Percentiles rank a stretch among this genome's conserved stretches.
These are phyloP conservation scores for Chrysolina haemoptera DNA, from an alignment of 2,888 invertebrate species.

Conservation along the genomic window DNA sequence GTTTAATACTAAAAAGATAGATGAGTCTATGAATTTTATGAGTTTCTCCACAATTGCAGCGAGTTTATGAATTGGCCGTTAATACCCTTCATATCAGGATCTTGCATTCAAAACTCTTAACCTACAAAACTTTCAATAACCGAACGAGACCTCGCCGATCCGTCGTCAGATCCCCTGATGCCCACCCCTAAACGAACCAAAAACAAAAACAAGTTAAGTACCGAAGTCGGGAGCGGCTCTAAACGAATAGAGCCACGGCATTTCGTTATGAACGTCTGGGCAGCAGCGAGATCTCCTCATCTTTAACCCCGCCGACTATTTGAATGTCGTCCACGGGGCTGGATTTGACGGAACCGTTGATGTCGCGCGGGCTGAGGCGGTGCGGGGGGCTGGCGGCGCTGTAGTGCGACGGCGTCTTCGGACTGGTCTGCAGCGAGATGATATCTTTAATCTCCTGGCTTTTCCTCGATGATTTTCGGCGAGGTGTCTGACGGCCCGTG, in stretches of 20 bases:
- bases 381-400: slow-evolving; percentile 62
- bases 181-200: slow-evolving; percentile 1
- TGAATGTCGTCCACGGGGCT: slow-evolving; percentile 58
- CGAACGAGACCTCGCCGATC: neutral
- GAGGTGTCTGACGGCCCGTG: slow-evolving; percentile 64
- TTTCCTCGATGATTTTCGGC: slow-evolving; percentile 59
- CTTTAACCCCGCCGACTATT: slow-evolving; percentile 46
- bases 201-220: slow-evolving; percentile 35
- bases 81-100: too few relatives aligned
- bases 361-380: slow-evolving; percentile 57
- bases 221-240: slow-evolving; percentile 34
- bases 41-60: too few relatives aligned
- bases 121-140: neutral
- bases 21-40: too few relatives aligned
- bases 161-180: neutral
- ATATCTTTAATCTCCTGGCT: slow-evolving; percentile 44
- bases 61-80: too few relatives aligned
- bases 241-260: slow-evolving; percentile 45
- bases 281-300: slow-evolving; percentile 65
- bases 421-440: slow-evolving; percentile 49
- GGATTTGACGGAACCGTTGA: slow-evolving; percentile 64
- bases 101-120: too few relatives aligned
- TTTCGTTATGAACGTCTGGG: slow-evolving; percentile 66
- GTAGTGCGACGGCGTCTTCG: slow-evolving; percentile 62
- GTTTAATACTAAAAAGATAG: too few relatives aligned